These are phyloP conservation scores for Tinamus major DNA, from an alignment of 2,797 vertebrate genomes.

Conservation along the genomic window DNA sequence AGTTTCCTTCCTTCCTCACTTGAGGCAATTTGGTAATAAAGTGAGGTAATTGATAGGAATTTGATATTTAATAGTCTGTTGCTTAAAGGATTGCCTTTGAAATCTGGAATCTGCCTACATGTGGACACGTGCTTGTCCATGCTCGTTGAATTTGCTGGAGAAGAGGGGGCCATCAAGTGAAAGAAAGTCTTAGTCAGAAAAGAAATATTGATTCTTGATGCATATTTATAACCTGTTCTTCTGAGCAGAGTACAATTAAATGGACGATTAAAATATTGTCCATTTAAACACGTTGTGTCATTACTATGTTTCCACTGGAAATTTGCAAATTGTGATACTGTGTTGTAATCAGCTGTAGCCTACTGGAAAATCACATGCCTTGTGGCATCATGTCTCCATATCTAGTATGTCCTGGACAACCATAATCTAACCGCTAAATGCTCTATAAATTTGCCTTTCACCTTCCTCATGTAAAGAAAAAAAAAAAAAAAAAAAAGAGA, in stretches of 20 bases:
- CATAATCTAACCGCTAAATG: not conserved
- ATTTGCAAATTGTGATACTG: not conserved
- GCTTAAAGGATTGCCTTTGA: not conserved
- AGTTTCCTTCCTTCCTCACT: not conserved
- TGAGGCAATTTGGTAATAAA: too few species aligned
- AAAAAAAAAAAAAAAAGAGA: not conserved
- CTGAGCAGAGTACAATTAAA: not conserved
- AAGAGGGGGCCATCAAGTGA: not conserved
- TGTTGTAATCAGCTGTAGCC: not conserved
- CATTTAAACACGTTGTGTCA: not conserved
- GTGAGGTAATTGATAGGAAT: not conserved
- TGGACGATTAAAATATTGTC: not conserved
- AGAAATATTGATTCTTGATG: not conserved
- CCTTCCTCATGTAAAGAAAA: not conserved
- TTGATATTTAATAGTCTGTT: fast-evolving
- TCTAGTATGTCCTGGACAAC: not conserved
- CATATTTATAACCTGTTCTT: not conserved
- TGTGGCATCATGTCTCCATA: not conserved
- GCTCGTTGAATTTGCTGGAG: not conserved
- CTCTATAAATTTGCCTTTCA: not conserved
- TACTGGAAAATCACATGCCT: not conserved
- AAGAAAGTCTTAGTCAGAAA: not conserved
- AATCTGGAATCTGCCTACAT: not conserved
- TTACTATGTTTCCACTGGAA: not conserved
- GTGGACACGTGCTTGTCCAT: not conserved